Evolutionary conservation across 2,797 vertebrate species (phyloP), one percentile per base, ranked within the genome.

Genomic region (Periparus ater): DNA sequence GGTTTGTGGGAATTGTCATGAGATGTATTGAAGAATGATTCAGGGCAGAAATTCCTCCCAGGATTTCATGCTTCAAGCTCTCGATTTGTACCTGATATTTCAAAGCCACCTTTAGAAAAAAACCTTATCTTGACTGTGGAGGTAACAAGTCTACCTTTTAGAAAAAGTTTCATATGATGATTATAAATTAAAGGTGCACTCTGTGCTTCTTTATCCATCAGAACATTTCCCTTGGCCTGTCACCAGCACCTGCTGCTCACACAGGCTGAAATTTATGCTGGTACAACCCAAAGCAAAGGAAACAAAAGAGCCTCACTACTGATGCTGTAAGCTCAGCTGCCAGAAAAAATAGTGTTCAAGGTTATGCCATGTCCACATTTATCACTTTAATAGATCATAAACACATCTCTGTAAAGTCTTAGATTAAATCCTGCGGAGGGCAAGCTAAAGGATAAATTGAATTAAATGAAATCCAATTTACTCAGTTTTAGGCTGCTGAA

Each of bases 381-480:
- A 82, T 91, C 38, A 89, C 40, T 38, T 77, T 91, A 89, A 88
- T 58, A 62, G 47, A 77, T 55, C 9, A 4, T 72, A 85, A 92
- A 68, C 34, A 30, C n/a, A 32, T 53, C 40, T 91, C 78, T 20
- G 5, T 45, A 67, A 45, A 94, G 40, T 36, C 81, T 57, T 63
- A 48, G 61, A 91, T 85, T 89, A 61, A 80, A 89, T 92, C 53
- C 57, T 84, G 62, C 0, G 2, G 63, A 91, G 17, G 55, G 45
- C 47, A 94, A 71, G 13, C 19, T 67, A 73, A 71, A 62, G 40
- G 40, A 77, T 75, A 93, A 91, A 93, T 75, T 75, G 32, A 48
- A 70, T 94, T 81, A 71, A 86, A 66, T 70, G 50, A 63, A 92
- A 91, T 73, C n/a, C 76, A 21, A 76, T 94, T 90, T 91, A 34